Conservation (phyloP, 2,797 vertebrate genomes). For the Enteromius thamalakanensis region DNA sequence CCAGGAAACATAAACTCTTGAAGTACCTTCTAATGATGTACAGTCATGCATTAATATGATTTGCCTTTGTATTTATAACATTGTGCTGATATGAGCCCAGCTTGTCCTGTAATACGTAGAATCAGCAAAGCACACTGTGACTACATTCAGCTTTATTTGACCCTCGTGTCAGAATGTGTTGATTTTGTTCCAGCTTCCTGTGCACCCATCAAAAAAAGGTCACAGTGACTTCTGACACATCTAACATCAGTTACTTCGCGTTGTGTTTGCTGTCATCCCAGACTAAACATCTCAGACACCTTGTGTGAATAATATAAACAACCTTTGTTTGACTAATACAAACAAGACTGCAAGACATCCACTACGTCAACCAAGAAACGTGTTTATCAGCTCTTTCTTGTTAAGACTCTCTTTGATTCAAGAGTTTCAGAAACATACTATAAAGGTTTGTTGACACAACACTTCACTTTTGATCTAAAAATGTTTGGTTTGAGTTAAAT, state of each 20-base stretch:
- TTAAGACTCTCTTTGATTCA: neutral
- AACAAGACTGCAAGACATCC: neutral
- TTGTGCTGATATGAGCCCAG: neutral
- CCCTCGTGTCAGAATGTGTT: conserved; percentile 22
- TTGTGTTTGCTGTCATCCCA: conserved; percentile 30
- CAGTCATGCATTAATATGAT: neutral
- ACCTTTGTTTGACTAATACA: conserved; percentile 24
- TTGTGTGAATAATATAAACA: conserved; percentile 16
- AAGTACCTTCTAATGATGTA: neutral
- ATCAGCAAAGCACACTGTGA: neutral
- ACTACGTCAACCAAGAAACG: neutral
- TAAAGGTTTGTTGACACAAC: neutral
- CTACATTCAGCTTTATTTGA: neutral
- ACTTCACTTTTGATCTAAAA: neutral
- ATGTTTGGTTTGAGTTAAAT: conserved; percentile 12
- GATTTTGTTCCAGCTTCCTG: conserved; percentile 4
- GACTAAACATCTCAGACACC: conserved; percentile 21
- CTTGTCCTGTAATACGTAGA: neutral
- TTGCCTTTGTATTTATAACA: neutral
- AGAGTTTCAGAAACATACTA: neutral
- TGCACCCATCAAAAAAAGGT: conserved; percentile 4
- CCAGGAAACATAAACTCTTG: too few relatives aligned
- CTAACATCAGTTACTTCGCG: conserved; percentile 22
- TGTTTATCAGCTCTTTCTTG: neutral
- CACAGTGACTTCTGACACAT: conserved; percentile 30